Conservation (phyloP, 2,797 vertebrate genomes). For the Typhlichthys subterraneus region DNA sequence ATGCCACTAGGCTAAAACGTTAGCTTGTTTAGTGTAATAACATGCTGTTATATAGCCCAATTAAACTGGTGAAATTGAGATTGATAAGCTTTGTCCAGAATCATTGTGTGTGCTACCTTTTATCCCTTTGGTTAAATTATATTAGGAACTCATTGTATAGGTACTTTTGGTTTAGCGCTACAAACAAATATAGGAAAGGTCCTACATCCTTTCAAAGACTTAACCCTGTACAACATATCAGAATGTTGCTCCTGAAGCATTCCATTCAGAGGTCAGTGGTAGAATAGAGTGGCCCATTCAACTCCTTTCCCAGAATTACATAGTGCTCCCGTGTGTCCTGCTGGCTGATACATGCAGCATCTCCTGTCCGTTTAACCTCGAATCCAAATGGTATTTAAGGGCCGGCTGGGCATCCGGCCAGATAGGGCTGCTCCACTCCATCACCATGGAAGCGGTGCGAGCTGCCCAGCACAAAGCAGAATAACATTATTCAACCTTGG, state of each 20-base stretch:
- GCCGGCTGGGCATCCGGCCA: conserved; percentile 43
- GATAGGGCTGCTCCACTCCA: conserved; percentile 33
- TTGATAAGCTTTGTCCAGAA: too few species aligned
- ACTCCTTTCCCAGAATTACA: conserved; percentile 52
- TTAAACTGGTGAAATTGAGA: too few species aligned
- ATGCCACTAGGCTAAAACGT: too few species aligned
- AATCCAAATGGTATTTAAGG: conserved; percentile 64
- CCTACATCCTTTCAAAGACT: conserved; percentile 19
- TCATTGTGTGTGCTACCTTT: too few species aligned
- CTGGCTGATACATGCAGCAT: conserved; percentile 51
- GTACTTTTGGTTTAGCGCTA: not conserved
- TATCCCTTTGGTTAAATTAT: too few species aligned
- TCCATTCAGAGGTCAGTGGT: conserved; percentile 37
- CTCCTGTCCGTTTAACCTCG: conserved; percentile 53
- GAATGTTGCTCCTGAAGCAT: conserved; percentile 20
- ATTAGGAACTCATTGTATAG: too few species aligned
- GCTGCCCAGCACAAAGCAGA: conserved; percentile 18
- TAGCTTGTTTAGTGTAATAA: too few species aligned
- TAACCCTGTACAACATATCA: conserved; percentile 11
- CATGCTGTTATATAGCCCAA: too few species aligned
- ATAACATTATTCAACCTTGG: conserved; percentile 62
- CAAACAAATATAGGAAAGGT: not conserved
- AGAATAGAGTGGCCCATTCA: conserved; percentile 40
- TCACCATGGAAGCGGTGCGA: conserved; percentile 38
- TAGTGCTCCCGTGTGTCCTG: conserved; percentile 30